phyloP scores from a whole-genome alignment of 30 jellyfish, hydroid and myxozoan genomes.

The Aurelia aurita region DNA sequence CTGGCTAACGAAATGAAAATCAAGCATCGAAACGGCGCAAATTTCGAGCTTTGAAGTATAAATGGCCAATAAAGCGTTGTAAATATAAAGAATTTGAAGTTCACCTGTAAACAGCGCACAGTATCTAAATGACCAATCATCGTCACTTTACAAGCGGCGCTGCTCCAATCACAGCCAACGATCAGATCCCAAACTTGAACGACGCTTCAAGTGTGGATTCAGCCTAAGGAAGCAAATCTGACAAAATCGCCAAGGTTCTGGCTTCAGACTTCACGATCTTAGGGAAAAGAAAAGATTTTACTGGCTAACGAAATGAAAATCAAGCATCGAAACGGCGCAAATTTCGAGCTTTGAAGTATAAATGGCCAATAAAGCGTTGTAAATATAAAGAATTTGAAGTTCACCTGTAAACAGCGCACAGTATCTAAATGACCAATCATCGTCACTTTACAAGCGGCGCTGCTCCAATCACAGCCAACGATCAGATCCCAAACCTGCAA shows the following conservation, averaged over 20 bases:
- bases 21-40: no score
- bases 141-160: conserved; percentile 70
- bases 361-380: no score
- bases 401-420: conserved; percentile 75
- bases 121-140: conserved; percentile 66
- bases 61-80: no score
- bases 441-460: conserved; percentile 70
- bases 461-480: conserved; percentile 74
- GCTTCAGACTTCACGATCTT: no score
- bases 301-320: no score
- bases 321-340: no score
- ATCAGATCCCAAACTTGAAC: no score
- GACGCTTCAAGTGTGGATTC: no score
- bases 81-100: neutral
- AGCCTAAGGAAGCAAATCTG: neutral
- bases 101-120: conserved; percentile 75
- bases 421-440: conserved; percentile 66
- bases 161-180: conserved; percentile 74
- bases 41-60: no score
- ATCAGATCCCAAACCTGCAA: conserved; percentile 69
- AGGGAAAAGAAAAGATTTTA: no score
- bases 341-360: no score
- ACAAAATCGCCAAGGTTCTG: neutral
- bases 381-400: neutral
- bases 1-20: no score